Base-by-base conservation (phyloP, 2,888 invertebrate genomes). In the Toxonevra muliebris region DNA sequence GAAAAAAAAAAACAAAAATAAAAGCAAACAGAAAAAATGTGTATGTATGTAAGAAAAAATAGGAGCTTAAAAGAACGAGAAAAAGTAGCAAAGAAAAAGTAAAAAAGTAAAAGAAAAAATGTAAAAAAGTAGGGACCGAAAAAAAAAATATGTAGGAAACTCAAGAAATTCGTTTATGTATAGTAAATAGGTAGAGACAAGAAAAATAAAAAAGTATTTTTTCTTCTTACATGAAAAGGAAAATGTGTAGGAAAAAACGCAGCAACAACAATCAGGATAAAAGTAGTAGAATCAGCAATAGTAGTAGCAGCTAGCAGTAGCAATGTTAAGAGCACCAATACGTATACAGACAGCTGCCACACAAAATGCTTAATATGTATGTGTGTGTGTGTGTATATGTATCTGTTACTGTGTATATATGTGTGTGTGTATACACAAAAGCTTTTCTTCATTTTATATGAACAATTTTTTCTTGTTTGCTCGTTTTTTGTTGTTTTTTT, bases 271-370 rank as follows among this genome's bases (percentile, higher is more conserved):
- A 60, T 48, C 30, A 55, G 20, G 45, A 40, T 19, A 62, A 58
- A 53, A 61, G 30, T 15, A 40, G 45, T 55, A 60, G 60, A 13
- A 20, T 11, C 55, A 57, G 40, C 57, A 40, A 8, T 12, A 42
- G 55, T 42, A 20, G 48, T 52, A 13, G 48, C 48, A 13, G 15
- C 48, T 48, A n/a, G 8, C 15, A 15, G 48, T 5, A 15, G 48
- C 13, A 15, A n/a, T 15, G 40, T 45, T 52, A 42, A 67, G 20
- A 71, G 73, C 79, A 77, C 79, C 79, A 79, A 79, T 79, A 79
- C 79, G 75, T 74, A 75, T 62, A 75, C 76, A 79, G 76, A 75
- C 79, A 80, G 79, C 77, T 80, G 79, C 73, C 76, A 74, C 77
- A 73, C 69, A 74, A 55, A 55, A 64, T 41, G n/a, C 13, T 30